Conservation (phyloP, 2,113 vertebrate species). For the Aspiorhynchus laticeps region DNA sequence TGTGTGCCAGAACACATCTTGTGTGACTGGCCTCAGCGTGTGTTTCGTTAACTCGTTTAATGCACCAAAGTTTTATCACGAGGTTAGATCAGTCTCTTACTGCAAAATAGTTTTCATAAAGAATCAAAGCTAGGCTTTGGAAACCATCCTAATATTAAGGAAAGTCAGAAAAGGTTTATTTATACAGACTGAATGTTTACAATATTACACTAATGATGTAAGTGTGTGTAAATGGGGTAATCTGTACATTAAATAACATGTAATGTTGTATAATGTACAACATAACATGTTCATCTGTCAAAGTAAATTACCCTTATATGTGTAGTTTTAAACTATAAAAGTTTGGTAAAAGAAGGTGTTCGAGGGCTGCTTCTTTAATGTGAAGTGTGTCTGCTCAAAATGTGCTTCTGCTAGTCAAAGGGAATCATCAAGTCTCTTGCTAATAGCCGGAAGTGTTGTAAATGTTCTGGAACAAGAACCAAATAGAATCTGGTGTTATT, state of each 20-base stretch:
- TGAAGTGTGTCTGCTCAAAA: neutral
- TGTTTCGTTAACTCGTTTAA: neutral
- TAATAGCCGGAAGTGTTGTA: neutral
- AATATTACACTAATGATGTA: neutral
- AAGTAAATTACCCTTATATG: neutral
- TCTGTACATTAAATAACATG: neutral
- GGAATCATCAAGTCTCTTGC: slow-evolving; percentile 19
- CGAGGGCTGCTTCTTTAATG: neutral
- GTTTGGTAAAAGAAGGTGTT: neutral
- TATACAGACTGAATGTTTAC: slow-evolving; percentile 10
- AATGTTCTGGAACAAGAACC: neutral
- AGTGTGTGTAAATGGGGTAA: neutral
- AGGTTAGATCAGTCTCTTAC: neutral
- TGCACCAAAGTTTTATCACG: neutral
- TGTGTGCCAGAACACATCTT: neutral
- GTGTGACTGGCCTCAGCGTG: neutral
- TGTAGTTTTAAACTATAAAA: neutral
- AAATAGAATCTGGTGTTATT: slow-evolving; percentile 19
- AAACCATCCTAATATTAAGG: neutral
- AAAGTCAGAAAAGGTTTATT: neutral
- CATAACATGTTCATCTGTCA: neutral
- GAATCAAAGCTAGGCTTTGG: neutral
- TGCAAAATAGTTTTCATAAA: neutral
- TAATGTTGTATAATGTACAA: neutral
- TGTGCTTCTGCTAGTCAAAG: slow-evolving; percentile 15